These are phyloP conservation scores for Semnopithecus entellus DNA, from an alignment of 2,113 vertebrate species.

Conservation along the genomic window DNA sequence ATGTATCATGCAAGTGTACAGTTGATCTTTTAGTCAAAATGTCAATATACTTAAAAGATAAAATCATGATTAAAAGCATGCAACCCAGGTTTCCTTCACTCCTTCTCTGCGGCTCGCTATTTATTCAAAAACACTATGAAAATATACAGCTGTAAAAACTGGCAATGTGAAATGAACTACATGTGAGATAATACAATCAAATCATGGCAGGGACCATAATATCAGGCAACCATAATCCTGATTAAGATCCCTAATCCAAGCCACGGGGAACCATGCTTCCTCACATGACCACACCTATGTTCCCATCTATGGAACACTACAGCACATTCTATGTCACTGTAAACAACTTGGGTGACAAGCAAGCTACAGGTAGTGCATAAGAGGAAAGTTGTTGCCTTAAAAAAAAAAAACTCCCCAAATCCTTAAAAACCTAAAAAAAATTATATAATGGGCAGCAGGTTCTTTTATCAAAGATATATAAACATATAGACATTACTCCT, in stretches of 20 bases:
- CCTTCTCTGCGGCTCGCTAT: not conserved
- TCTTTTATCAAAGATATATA: not conserved
- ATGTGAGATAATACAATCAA: not conserved
- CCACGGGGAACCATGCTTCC: not conserved
- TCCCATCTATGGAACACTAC: not conserved
- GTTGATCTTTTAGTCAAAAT: not conserved
- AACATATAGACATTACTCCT: not conserved
- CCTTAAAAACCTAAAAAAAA: not conserved
- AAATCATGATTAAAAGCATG: not conserved
- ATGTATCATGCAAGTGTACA: not conserved
- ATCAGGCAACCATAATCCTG: not conserved
- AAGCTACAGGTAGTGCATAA: not conserved
- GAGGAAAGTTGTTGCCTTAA: not conserved
- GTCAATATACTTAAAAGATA: not conserved
- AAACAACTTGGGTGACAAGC: not conserved
- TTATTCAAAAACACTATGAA: not conserved
- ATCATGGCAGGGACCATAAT: not conserved
- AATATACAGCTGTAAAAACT: not conserved
- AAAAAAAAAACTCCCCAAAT: not conserved
- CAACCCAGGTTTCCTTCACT: not conserved
- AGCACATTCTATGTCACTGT: not conserved
- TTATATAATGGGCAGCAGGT: not conserved
- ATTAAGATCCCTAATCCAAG: not conserved
- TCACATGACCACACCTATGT: not conserved
- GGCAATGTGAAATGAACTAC: not conserved